phyloP scores from a whole-genome alignment of 2,797 vertebrate species.

The Ambastaia sidthimunki region DNA sequence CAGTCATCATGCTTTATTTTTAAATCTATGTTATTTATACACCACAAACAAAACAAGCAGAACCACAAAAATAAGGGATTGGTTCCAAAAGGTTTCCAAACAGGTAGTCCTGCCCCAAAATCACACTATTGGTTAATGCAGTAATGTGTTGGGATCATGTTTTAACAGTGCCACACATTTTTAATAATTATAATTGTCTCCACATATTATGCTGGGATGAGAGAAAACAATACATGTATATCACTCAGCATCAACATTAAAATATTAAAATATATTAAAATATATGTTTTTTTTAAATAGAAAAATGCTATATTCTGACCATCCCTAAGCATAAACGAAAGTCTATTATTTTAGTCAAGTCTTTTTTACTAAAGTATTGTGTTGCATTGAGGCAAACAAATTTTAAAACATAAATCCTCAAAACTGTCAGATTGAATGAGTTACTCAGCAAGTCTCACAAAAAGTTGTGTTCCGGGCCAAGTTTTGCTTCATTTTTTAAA shows the following conservation, averaged over 20 bases:
- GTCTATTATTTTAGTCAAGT: background rate
- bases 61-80: background rate
- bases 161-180: too few relatives aligned
- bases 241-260: too few relatives aligned
- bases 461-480: slow-evolving; percentile 6
- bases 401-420: background rate
- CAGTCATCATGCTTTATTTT: background rate
- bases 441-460: slow-evolving; percentile 26
- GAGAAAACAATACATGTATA: too few relatives aligned
- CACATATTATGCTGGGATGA: too few relatives aligned
- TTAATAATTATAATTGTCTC: too few relatives aligned
- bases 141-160: too few relatives aligned
- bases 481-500: slow-evolving; percentile 45
- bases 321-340: too few relatives aligned
- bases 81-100: background rate
- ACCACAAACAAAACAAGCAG: background rate
- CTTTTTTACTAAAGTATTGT: background rate
- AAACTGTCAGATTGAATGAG: slow-evolving; percentile 1
- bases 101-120: background rate
- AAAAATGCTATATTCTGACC: too few relatives aligned
- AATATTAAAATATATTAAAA: too few relatives aligned
- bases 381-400: background rate
- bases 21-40: background rate
- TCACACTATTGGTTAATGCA: too few relatives aligned
- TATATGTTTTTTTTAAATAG: too few relatives aligned